Percentiles rank a stretch among this genome's conserved stretches.
Conservation (phyloP, 2,113 vertebrate genomes). For the Chunga burmeisteri region DNA sequence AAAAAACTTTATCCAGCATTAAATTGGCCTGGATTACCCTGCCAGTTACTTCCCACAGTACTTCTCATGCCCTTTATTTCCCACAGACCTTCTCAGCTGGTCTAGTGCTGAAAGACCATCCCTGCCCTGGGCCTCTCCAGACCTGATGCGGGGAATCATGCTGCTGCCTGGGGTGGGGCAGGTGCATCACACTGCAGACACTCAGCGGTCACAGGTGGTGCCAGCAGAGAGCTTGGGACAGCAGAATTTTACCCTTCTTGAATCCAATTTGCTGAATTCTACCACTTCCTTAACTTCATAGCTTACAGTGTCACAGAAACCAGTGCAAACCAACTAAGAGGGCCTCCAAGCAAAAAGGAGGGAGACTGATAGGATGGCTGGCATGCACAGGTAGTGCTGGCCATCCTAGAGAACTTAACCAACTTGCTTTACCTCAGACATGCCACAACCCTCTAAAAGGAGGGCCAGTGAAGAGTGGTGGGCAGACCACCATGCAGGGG, state of each 20-base stretch:
- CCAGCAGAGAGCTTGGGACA: not conserved
- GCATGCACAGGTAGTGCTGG: fast-evolving
- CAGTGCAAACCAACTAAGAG: not conserved
- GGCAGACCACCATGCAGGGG: fast-evolving
- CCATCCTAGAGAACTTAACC: not conserved
- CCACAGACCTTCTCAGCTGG: not conserved
- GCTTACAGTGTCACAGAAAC: not conserved
- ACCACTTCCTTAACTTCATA: not conserved
- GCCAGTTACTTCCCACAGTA: not conserved
- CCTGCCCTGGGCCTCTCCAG: too few relatives aligned
- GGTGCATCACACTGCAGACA: fast-evolving
- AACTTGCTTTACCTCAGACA: not conserved
- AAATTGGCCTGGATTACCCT: not conserved
- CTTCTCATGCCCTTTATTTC: not conserved
- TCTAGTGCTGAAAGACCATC: not conserved
- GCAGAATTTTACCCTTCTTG: not conserved
- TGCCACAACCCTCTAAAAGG: fast-evolving
- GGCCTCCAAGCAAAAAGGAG: not conserved
- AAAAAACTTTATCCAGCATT: not conserved
- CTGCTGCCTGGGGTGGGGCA: not conserved
- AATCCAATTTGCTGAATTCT: not conserved
- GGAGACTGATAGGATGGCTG: fast-evolving
- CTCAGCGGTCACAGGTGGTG: not conserved
- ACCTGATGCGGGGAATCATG: not conserved
- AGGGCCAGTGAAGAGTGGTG: fast-evolving